phyloP scores from a whole-genome alignment of 2,113 vertebrate genomes.

The Dipodomys stephensi region DNA sequence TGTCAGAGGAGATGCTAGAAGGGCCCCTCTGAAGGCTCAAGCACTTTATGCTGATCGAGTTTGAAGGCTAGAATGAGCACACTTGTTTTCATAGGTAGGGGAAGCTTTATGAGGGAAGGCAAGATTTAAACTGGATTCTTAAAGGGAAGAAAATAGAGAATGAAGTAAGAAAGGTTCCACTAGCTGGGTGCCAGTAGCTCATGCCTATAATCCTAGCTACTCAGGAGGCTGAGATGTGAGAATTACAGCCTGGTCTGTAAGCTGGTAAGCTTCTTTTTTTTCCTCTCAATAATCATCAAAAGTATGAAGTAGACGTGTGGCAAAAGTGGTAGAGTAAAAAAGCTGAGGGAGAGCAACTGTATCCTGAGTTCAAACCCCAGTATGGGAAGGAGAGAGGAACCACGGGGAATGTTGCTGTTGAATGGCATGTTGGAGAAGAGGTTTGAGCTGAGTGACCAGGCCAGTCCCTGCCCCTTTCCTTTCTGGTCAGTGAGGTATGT shows the following conservation, averaged over 20 bases:
- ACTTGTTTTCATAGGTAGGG: background rate
- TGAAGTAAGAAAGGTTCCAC: no score
- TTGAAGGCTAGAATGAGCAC: background rate
- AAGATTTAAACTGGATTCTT: background rate
- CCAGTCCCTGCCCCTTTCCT: background rate
- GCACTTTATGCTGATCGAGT: rapidly evolving
- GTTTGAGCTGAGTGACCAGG: rapidly evolving
- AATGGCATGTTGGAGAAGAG: background rate
- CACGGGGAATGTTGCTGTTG: no score
- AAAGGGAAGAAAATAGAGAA: background rate
- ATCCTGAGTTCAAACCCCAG: no score
- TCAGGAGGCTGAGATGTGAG: background rate
- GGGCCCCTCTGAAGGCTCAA: rapidly evolving
- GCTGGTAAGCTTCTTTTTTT: no score
- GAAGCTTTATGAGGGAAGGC: background rate
- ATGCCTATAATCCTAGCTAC: background rate
- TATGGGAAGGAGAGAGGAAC: background rate
- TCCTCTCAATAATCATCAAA: no score
- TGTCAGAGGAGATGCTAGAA: background rate
- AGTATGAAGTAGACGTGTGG: no score
- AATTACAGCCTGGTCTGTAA: background rate
- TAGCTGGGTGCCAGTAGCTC: no score
- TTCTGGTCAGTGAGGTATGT: rapidly evolving
- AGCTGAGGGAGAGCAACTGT: background rate
- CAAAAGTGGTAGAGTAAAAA: no score